A percentile compares a stretch with the other conserved stretches of the same genome.
Evolutionary conservation across 2,888 invertebrate species (phyloP).

Genomic region (Caenorhabditis uteleia): DNA sequence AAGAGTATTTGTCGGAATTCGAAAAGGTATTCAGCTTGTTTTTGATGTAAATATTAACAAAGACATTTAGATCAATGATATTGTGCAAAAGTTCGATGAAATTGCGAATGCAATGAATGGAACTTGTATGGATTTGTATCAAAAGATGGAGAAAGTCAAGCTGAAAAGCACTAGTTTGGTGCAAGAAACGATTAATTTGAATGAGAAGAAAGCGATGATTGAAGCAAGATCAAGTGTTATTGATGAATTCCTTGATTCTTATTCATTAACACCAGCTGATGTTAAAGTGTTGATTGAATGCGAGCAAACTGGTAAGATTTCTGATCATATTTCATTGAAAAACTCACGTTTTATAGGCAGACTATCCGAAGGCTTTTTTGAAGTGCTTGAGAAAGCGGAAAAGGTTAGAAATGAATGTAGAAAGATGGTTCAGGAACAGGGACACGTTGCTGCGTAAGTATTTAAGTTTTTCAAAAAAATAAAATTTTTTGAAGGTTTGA

Average conservation of each 20-base stretch:
- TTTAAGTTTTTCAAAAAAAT: not conserved
- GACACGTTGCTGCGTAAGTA: slow-evolving; percentile 12
- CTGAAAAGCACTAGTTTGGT: slow-evolving; percentile 19
- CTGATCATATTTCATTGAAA: too few relatives aligned
- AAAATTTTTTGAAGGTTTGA: slow-evolving; percentile 8
- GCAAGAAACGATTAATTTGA: slow-evolving; percentile 19
- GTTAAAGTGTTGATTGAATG: slow-evolving; percentile 18
- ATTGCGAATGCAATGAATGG: slow-evolving; percentile 24
- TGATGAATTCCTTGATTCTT: slow-evolving; percentile 25
- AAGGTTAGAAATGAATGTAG: slow-evolving; percentile 26
- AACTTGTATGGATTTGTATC: slow-evolving; percentile 23
- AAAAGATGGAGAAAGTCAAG: slow-evolving; percentile 28
- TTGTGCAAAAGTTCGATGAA: slow-evolving; percentile 34
- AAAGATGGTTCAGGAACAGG: slow-evolving; percentile 27
- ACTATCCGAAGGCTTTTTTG: slow-evolving; percentile 21
- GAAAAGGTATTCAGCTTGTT: slow-evolving; percentile 9
- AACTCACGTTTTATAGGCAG: too few relatives aligned
- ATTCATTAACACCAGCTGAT: slow-evolving; percentile 17
- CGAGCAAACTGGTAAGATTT: slow-evolving; percentile 25
- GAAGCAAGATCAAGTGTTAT: slow-evolving; percentile 19
- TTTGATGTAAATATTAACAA: not conserved
- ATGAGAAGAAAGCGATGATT: slow-evolving; percentile 21
- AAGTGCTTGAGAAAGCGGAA: slow-evolving; percentile 23
- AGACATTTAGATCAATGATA: slow-evolving; percentile 17
- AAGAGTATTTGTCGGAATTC: slow-evolving; percentile 29